Base-by-base conservation (phyloP, 2,888 invertebrate genomes). In the Anagyrus pseudococci region DNA sequence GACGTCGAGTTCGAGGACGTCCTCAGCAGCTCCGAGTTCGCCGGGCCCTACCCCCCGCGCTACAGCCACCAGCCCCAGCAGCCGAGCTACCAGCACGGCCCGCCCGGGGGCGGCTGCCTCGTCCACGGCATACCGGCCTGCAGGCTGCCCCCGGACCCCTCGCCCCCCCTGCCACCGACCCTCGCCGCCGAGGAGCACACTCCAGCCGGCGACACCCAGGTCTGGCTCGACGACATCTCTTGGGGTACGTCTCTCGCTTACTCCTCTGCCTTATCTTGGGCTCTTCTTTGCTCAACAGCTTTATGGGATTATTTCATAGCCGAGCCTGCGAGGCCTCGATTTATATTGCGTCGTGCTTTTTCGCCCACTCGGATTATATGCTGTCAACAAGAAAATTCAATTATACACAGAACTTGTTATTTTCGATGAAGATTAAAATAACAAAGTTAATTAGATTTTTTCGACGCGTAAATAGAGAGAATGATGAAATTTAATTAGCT, bases 191-290 rank as follows among this genome's bases (percentile, higher is more conserved):
- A 10, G 6, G 29, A 29, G 6, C 44, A 44, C 19, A 10, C 19
- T 19, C 29, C 29, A 4, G 29, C 6, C 10, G 29, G 29, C 6
- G 60, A 66, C 10, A 56, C 66, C 13, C 77, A 76, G 64, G 75
- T 77, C 67, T 77, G 77, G 76, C 77, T 77, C 73, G 79, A 79
- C 75, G 79, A 79, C 70, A 81, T 79, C 73, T 75, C 77, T 67
- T 80, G 80, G 81, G 81, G 78, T 78, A 79, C 73, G 80, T 79
- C 69, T 66, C 63, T 41, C 33, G 13, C n/a, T n/a, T n/a, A n/a
- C n/a, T n/a, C n/a, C n/a, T n/a, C n/a, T 33, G 17, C 20, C 29
- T 56, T 13, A 13, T 2, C 29, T 41, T 44, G 10, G 15, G 54
- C 10, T n/a, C n/a, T n/a, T n/a, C n/a, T n/a, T n/a, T n/a, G n/a